These are phyloP conservation scores for Cydia amplana DNA, from an alignment of 1,140 invertebrate species.

Conservation along the genomic window DNA sequence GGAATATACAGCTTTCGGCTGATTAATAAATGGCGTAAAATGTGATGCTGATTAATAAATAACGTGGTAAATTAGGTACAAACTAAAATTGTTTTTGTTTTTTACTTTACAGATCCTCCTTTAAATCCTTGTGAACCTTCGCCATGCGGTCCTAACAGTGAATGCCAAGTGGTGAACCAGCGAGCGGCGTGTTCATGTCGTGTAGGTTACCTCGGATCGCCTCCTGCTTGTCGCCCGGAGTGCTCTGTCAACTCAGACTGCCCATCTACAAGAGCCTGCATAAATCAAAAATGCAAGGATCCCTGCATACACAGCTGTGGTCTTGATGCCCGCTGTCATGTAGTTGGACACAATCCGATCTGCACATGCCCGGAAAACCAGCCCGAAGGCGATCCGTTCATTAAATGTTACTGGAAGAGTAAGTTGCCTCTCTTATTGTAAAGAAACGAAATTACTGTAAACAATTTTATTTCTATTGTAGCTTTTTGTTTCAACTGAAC, in stretches of 20 bases:
- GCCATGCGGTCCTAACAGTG: slow-evolving; percentile 90
- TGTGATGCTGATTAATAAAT: no score
- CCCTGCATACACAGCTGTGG: slow-evolving; percentile 91
- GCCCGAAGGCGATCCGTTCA: slow-evolving; percentile 89
- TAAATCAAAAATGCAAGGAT: slow-evolving; percentile 89
- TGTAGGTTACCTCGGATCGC: slow-evolving; percentile 86
- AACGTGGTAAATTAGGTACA: no score
- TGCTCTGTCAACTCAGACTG: slow-evolving; percentile 91
- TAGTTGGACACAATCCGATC: slow-evolving; percentile 91
- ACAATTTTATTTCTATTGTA: no score
- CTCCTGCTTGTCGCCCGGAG: slow-evolving; percentile 88
- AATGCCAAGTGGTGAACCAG: slow-evolving; percentile 85
- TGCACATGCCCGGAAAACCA: slow-evolving; percentile 88
- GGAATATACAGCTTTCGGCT: no score
- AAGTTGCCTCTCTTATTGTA: slow-evolving; percentile 56
- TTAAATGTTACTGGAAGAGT: slow-evolving; percentile 86
- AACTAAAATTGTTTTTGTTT: background rate
- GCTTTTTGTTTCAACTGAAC: background rate
- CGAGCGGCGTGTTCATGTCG: slow-evolving; percentile 90
- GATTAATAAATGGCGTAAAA: no score
- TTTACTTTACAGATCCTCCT: slow-evolving; percentile 62
- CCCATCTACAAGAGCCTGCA: slow-evolving; percentile 85
- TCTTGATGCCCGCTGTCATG: slow-evolving; percentile 87
- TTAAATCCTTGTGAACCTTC: slow-evolving; percentile 88
- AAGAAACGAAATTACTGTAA: background rate